A percentile compares a stretch with the other conserved stretches of the same genome.
Conservation (phyloP, 2,888 invertebrate species). For the Rapana venosa region DNA sequence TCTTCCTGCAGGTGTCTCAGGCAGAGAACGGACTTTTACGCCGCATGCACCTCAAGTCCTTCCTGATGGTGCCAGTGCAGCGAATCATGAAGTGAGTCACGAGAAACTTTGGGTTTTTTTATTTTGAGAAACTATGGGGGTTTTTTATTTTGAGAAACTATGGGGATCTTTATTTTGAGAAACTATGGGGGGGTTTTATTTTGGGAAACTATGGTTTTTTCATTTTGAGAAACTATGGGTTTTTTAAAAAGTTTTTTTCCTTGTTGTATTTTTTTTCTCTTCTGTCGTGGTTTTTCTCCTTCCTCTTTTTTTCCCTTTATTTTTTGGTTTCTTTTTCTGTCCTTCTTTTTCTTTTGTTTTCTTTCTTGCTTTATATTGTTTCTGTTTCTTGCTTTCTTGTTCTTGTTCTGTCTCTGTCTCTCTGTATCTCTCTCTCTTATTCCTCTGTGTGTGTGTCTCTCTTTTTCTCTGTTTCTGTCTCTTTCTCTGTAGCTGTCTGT, state of each 20-base stretch:
- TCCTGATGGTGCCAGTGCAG: constrained; percentile 98
- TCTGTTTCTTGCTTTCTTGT: background rate
- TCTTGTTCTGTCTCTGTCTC: background rate
- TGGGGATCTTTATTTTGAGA: too few species aligned
- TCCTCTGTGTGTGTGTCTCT: background rate
- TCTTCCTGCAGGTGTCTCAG: constrained; percentile 96
- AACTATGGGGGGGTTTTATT: too few species aligned
- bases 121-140: too few species aligned
- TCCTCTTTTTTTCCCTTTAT: background rate
- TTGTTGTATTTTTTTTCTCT: too few species aligned
- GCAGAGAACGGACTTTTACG: constrained; percentile 95
- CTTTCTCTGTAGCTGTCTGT: too few species aligned
- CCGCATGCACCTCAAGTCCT: constrained; percentile 97
- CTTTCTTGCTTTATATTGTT: background rate
- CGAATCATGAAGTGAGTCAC: constrained; percentile 89
- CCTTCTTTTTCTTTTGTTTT: background rate
- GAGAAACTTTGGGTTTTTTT: too few species aligned
- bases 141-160: too few species aligned
- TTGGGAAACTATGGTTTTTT: too few species aligned
- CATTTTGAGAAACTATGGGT: too few species aligned
- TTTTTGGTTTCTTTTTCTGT: background rate
- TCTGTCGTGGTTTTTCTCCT: background rate
- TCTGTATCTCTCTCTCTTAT: background rate
- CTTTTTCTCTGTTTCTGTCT: too few species aligned
- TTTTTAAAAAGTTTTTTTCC: too few species aligned